These are phyloP conservation scores for Hydrochoerus hydrochaeris DNA, from an alignment of 2,113 vertebrate species.

Conservation along the genomic window DNA sequence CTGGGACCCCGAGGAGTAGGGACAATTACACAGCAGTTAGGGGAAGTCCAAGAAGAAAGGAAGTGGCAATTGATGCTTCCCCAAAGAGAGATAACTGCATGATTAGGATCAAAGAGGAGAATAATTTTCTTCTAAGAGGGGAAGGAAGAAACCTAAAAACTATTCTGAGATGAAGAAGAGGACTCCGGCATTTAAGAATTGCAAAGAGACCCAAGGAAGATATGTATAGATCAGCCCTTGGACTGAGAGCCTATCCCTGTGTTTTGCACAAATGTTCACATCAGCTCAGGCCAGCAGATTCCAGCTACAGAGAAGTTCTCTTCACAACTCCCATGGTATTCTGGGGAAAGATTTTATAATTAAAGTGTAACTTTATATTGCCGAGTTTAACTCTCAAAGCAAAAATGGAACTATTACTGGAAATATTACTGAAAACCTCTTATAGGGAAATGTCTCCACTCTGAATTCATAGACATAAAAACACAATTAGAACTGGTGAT, in stretches of 20 bases:
- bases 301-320: slow-evolving; percentile 52
- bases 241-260: slow-evolving; percentile 44
- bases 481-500: not conserved
- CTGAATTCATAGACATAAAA: not conserved
- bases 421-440: not conserved
- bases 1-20: no score
- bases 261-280: slow-evolving; percentile 42
- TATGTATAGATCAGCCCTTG: not conserved
- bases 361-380: slow-evolving; percentile 64
- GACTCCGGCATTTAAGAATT: not conserved
- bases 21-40: not conserved
- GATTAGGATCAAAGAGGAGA: not conserved
- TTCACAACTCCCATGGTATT: not conserved
- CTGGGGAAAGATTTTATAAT: slow-evolving; percentile 71
- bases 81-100: not conserved
- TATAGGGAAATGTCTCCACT: not conserved
- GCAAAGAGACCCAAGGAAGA: not conserved
- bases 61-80: not conserved
- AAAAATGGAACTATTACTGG: not conserved
- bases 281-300: slow-evolving; percentile 33
- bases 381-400: not conserved
- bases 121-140: not conserved
- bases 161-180: not conserved
- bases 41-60: not conserved
- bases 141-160: not conserved